These are phyloP conservation scores for Nomada fabriciana DNA, from an alignment of 2,888 invertebrate species.

Conservation along the genomic window DNA sequence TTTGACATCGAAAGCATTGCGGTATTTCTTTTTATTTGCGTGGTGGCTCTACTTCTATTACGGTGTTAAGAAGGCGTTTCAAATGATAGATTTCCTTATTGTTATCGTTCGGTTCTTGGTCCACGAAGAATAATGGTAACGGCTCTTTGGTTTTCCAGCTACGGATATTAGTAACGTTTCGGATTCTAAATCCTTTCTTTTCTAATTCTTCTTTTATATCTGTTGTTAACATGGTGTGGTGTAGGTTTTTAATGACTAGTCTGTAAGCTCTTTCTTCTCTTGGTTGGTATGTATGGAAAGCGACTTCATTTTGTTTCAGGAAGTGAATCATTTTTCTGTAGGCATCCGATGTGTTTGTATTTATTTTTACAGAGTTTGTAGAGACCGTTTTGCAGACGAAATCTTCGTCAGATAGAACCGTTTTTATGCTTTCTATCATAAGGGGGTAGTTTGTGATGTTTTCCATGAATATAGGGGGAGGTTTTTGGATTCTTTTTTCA, in stretches of 20 bases:
- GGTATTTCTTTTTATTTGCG: too few relatives aligned
- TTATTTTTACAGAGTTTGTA: background rate
- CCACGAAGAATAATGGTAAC: too few relatives aligned
- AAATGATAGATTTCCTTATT: too few relatives aligned
- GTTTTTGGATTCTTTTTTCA: background rate
- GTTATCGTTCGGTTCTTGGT: too few relatives aligned
- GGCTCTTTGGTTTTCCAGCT: background rate
- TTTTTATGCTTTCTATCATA: background rate
- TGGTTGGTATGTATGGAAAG: slow-evolving; percentile 2
- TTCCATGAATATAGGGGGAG: background rate
- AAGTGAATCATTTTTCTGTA: background rate
- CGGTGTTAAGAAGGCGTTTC: too few relatives aligned
- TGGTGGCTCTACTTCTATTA: too few relatives aligned
- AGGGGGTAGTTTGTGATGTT: background rate
- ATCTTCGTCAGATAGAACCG: background rate
- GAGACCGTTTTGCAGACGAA: background rate
- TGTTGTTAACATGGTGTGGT: background rate
- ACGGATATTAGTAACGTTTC: slow-evolving; percentile 5
- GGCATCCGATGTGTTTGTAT: background rate
- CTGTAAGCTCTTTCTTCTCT: slow-evolving; percentile 6
- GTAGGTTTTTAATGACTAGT: slow-evolving; percentile 1
- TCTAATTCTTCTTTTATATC: slow-evolving; percentile 6
- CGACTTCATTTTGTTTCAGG: background rate
- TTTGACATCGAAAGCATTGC: too few relatives aligned
- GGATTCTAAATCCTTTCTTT: background rate